Conservation (phyloP, 2,888 invertebrate genomes). For the Microplitis deprimator region DNA sequence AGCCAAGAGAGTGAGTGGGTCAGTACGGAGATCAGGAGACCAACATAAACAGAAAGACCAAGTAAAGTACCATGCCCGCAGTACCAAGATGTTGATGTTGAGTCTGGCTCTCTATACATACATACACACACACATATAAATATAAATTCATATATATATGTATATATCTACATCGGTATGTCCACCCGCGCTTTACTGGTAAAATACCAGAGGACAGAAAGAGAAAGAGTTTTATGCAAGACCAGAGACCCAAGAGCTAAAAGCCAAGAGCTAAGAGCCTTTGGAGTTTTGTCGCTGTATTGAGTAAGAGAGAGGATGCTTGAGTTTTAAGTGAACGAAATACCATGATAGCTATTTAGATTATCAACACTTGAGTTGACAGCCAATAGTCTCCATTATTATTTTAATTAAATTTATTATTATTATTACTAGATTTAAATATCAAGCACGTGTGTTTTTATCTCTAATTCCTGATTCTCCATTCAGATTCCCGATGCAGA, state of each 20-base stretch:
- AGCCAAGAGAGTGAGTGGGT: slow-evolving; percentile 45
- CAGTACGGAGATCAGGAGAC: slow-evolving; percentile 32
- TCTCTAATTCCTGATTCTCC: no score
- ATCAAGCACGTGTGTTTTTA: no score
- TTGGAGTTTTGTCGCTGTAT: background rate
- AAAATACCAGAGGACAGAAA: slow-evolving; percentile 18
- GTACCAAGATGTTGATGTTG: background rate
- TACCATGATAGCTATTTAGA: background rate
- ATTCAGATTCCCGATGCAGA: no score
- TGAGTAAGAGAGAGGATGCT: slow-evolving; percentile 3
- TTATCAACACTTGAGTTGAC: background rate
- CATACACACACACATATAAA: slow-evolving; percentile 34
- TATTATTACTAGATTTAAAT: background rate
- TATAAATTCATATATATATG: slow-evolving; percentile 36
- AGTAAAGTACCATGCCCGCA: background rate
- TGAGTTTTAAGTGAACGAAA: background rate
- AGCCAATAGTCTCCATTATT: background rate
- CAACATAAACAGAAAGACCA: slow-evolving; percentile 29
- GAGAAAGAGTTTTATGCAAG: slow-evolving; percentile 15
- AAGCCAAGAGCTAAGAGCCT: background rate
- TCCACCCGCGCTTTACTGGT: slow-evolving; percentile 33
- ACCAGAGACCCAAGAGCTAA: background rate
- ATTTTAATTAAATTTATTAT: background rate
- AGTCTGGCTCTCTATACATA: slow-evolving; percentile 12
- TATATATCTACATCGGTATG: slow-evolving; percentile 29